phyloP scores from a whole-genome alignment of 1,140 invertebrate genomes.

The Drosophila ercepeae region DNA sequence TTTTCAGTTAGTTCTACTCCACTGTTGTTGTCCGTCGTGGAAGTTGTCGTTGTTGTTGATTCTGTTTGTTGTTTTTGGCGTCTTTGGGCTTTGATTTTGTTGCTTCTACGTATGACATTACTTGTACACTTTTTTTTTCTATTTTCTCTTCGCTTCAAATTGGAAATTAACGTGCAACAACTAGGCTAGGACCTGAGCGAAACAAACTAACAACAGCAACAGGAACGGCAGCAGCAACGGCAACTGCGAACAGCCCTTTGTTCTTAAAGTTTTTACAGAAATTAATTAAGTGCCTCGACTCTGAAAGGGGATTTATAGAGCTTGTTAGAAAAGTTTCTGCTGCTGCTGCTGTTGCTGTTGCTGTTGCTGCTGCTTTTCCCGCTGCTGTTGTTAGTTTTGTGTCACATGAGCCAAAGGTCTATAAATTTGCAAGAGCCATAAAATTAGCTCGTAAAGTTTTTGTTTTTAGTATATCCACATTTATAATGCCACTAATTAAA shows the following conservation, averaged over 20 bases:
- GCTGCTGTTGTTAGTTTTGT: constrained; percentile 33
- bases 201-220: constrained; percentile 26
- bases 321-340: constrained; percentile 66
- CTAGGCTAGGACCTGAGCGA: constrained; percentile 54
- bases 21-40: constrained; percentile 40
- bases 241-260: constrained; percentile 61
- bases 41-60: constrained; percentile 33
- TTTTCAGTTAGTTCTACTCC: constrained; percentile 78
- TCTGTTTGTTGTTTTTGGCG: constrained; percentile 15
- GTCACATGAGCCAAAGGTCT: constrained; percentile 65
- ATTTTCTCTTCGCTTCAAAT: constrained; percentile 61
- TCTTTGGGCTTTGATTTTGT: constrained; percentile 54
- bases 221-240: constrained; percentile 10
- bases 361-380: constrained; percentile 12
- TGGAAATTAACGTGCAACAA: constrained; percentile 76
- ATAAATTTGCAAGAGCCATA: constrained; percentile 64
- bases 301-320: constrained; percentile 64
- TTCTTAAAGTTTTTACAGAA: constrained; percentile 78
- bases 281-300: constrained; percentile 74
- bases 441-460: constrained; percentile 64
- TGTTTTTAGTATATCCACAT: constrained; percentile 44
- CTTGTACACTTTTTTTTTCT: constrained; percentile 31
- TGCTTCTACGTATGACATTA: constrained; percentile 66
- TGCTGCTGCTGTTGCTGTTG: constrained; percentile 11
- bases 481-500: constrained; percentile 72